Percentiles rank a stretch among this genome's conserved stretches.
These are phyloP conservation scores for Aurelia sp. DNA, from an alignment of 30 jellyfish, hydroid and myxozoan species.

Conservation along the genomic window DNA sequence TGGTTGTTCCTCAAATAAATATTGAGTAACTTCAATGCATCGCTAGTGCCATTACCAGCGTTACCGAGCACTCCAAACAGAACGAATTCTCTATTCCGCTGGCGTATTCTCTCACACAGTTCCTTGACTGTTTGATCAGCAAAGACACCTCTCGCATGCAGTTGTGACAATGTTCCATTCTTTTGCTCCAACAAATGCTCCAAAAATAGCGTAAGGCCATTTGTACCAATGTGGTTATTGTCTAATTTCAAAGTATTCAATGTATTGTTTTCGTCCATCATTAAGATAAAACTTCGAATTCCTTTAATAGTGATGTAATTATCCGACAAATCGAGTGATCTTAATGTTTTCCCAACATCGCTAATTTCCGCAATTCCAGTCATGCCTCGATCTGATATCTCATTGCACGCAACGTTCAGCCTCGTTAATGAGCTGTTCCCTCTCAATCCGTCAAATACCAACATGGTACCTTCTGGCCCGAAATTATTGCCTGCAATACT, in stretches of 20 bases:
- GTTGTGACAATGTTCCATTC: slow-evolving; percentile 42
- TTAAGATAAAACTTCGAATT: slow-evolving; percentile 23
- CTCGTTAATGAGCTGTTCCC: slow-evolving; percentile 16
- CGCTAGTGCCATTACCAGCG: slow-evolving; percentile 8
- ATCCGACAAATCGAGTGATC: slow-evolving; percentile 57
- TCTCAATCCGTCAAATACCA: slow-evolving; percentile 39
- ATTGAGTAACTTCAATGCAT: slow-evolving; percentile 42
- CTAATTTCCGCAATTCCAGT: slow-evolving; percentile 1
- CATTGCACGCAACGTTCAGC: slow-evolving; percentile 64
- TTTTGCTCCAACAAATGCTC: slow-evolving; percentile 30
- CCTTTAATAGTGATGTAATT: slow-evolving; percentile 55
- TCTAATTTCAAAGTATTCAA: slow-evolving; percentile 38
- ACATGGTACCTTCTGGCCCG: slow-evolving; percentile 46
- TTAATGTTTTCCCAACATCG: slow-evolving; percentile 16
- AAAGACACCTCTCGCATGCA: slow-evolving; percentile 62
- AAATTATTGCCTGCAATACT: slow-evolving; percentile 55
- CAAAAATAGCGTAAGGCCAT: slow-evolving; percentile 52
- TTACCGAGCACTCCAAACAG: slow-evolving; percentile 49
- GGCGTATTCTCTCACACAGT: slow-evolving; percentile 13
- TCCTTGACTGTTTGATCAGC: slow-evolving; percentile 54
- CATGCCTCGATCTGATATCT: slow-evolving; percentile 61
- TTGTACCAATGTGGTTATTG: slow-evolving; percentile 64
- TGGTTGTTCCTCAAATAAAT: slow-evolving; percentile 45
- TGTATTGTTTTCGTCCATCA: slow-evolving; percentile 20
- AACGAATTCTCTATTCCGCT: slow-evolving; percentile 27